phyloP scores from a whole-genome alignment of 2,113 vertebrate species.

The Leucopsar rothschildi region DNA sequence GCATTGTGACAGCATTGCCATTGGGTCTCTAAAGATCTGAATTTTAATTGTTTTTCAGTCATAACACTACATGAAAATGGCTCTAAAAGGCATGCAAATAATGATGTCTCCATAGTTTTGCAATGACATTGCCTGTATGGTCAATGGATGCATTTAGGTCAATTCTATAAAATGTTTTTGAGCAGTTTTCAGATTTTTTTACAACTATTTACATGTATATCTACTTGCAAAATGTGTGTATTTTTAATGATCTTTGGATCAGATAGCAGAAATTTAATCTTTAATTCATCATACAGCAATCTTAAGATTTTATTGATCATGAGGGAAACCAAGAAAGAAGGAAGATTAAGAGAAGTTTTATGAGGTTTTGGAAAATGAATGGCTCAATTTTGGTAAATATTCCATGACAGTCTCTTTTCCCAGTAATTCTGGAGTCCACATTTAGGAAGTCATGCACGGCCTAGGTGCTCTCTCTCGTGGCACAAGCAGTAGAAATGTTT shows the following conservation, averaged over 20 bases:
- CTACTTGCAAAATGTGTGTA: fast-evolving
- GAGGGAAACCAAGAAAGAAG: neutral
- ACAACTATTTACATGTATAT: neutral
- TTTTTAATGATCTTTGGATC: neutral
- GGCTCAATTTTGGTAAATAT: neutral
- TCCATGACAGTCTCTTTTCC: neutral
- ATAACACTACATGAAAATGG: neutral
- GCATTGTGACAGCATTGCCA: conserved; percentile 35
- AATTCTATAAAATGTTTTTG: neutral
- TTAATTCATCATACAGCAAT: neutral
- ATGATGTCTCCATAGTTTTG: neutral
- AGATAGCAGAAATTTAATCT: neutral
- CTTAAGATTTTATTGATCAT: neutral
- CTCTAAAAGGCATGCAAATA: neutral
- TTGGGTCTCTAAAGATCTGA: neutral
- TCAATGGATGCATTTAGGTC: neutral
- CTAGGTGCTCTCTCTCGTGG: neutral
- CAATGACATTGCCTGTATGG: neutral
- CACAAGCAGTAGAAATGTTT: neutral
- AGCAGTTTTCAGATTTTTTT: neutral
- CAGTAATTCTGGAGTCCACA: neutral
- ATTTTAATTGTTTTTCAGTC: conserved; percentile 52
- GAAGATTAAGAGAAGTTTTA: neutral
- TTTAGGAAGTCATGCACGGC: neutral
- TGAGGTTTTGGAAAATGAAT: neutral